Evolutionary conservation across 2,888 invertebrate species (phyloP), one percentile per base, ranked within the genome.

Genomic region (Drosophila recens): DNA sequence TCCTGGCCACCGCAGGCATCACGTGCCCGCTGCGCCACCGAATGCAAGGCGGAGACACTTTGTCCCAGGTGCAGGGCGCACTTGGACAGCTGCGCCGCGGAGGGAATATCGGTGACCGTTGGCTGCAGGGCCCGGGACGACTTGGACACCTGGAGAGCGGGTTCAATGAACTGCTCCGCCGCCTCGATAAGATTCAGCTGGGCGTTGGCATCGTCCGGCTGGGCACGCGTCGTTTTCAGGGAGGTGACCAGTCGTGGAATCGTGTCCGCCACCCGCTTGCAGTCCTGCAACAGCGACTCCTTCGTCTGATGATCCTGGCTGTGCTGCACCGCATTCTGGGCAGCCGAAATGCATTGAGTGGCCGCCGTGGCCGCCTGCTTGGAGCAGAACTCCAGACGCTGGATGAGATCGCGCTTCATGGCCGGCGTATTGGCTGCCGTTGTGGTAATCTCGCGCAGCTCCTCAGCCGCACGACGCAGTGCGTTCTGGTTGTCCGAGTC

Each of bases 341-440:
- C 96, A 0, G 98, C 97, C 0, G 97, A 96, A 76, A 98, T 96
- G 83, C 98, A 96, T 91, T 99, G 98, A 0, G 97, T 98, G 0
- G 98, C 97, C 62, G 97, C 96, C 0, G 97, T 95, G 0, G 97
- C 96, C 0, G 97, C 97, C 82, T 97, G 96, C 75, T 96, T 96
- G 0, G 98, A 97, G 75, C 97, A 96, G 87, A 95, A 94, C 93
- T 95, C 93, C 17, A 94, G 93, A 30, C 95, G 93, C 79, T 95
- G 94, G 27, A 97, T 95, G n/a, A 96, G 92, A 90, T 95, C 97
- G 80, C 94, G 95, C 89, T 96, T 95, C 89, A 95, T 94, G 2
- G 96, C 96, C 20, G 96, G 96, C 0, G 95, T 95, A 33, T 94
- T 94, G 2, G 97, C 97, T 53, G 98, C 97, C 61, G 97, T 97